Evolutionary conservation across 2,113 vertebrate genomes (phyloP), one percentile per base, ranked within the genome.

Genomic region (Rutilus rutilus): DNA sequence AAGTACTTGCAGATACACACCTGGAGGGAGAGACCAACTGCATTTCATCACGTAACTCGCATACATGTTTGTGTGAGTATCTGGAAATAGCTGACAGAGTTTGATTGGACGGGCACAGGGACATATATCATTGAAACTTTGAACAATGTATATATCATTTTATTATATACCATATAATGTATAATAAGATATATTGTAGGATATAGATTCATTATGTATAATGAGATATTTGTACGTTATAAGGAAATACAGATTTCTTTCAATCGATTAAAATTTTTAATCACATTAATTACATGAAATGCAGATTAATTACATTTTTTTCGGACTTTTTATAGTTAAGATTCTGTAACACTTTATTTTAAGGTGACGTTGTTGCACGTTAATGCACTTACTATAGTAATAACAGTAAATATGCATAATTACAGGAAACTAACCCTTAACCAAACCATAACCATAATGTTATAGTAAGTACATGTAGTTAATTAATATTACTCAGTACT

Each of bases 1-100:
- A 71, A 82, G 25, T 77, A 71, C 47, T 50, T 74, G 75, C 36
- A 36, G 81, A 54, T 74, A 45, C 65, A 84, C 27, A 81, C 77
- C 64, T 80, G 6, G 30, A 39, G 33, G 59, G 30, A 64, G 23
- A 64, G 14, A 50, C 47, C 7, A 39, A 27, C 74, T 78, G 73
- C 23, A 64, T 36, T 67, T 76, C 14, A 30, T 62, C 25, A n/a
- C 23, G 8, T 33, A 33, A 65, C 67, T 45, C 69, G 23, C 21
- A 6, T 62, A 45, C 67, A 74, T 50, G 17, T n/a, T 27, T 21
- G 33, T 52, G 73, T 69, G 75, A 52, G n/a, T 30, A 47, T 5
- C 85, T 76, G 25, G 69, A 57, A 76, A 15, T 42, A 19, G 8
- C 9, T 60, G 33, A 6, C 30, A 78, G 52, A n/a, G 76, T 33